Percentiles rank a stretch among this genome's conserved stretches.
phyloP scores from a whole-genome alignment of 2,113 vertebrate genomes.

The Tonatia bakeri region DNA sequence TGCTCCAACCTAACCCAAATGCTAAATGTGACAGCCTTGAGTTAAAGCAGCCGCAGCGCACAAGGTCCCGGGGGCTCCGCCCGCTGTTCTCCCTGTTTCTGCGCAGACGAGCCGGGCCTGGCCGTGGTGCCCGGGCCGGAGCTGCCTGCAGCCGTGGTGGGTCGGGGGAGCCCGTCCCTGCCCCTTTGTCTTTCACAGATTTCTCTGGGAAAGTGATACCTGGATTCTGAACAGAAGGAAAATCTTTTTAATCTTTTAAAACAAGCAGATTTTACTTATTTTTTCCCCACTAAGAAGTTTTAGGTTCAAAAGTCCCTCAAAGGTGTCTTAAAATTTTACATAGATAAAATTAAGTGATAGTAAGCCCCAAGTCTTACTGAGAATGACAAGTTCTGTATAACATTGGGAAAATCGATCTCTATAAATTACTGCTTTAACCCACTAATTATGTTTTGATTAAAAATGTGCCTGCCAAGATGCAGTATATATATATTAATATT shows the following conservation, averaged over 20 bases:
- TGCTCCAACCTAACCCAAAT: background rate
- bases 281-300: background rate
- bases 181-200: background rate
- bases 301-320: background rate
- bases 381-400: background rate
- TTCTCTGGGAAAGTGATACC: background rate
- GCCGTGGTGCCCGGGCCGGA: too few relatives aligned
- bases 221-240: background rate
- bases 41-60: background rate
- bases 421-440: background rate
- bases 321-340: background rate
- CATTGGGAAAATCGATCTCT: background rate
- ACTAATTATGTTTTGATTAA: constrained; percentile 33
- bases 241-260: constrained; percentile 2
- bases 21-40: background rate
- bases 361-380: background rate
- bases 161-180: background rate
- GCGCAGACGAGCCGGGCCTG: too few relatives aligned
- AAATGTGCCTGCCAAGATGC: background rate
- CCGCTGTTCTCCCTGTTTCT: too few relatives aligned
- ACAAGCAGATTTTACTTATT: background rate
- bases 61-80: background rate
- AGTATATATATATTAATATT: background rate
- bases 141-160: too few relatives aligned
- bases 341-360: background rate